Base-by-base conservation (phyloP, 2,888 invertebrate species). In the Diadromus collaris region DNA sequence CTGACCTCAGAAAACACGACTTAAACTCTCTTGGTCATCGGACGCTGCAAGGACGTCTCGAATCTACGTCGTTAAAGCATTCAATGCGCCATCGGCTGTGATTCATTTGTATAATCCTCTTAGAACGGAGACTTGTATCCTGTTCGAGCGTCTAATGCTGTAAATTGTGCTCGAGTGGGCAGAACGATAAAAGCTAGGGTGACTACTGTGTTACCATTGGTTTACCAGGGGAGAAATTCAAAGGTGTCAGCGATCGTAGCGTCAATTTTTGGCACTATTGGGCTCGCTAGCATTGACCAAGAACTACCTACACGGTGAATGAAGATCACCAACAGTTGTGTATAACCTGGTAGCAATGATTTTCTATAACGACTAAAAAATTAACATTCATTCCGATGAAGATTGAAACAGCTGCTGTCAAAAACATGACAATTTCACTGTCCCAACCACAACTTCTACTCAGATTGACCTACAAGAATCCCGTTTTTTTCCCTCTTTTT, bases 21-120 rank as follows among this genome's bases (percentile, higher is more conserved):
- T 56, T 72, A 6, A 16, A 48, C 60, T 6, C 38, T 64, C 29
- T 21, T n/a, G 54, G 41, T 41, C 38, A 27, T 41, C n/a, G 29
- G 10, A 51, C 46, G 64, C 51, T 19, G 41, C 56, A 44, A 69
- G 56, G 69, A 29, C 21, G 29, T 44, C 58, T 44, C 6, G 58
- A 24, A 32, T 58, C 21, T 44, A 46, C 29, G 38, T 16, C 56
- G n/a, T 58, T 27, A 34, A 19, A 58, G 58, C 32, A 27, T 32
- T 58, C 56, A 44, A 69, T 58, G 58, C 10, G 41, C 7, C 58
- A 32, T 56, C 46, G 41, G 29, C 58, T 46, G 13, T 69, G 58
- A 69, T 69, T 58, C 44, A 58, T 58, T 69, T 69, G 32, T 44
- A 58, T 69, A 58, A 69, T 58, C 58, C 58, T 58, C 29, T 69